These are phyloP conservation scores for Odocoileus hemionus DNA, from an alignment of 2,113 vertebrate species.

Conservation along the genomic window DNA sequence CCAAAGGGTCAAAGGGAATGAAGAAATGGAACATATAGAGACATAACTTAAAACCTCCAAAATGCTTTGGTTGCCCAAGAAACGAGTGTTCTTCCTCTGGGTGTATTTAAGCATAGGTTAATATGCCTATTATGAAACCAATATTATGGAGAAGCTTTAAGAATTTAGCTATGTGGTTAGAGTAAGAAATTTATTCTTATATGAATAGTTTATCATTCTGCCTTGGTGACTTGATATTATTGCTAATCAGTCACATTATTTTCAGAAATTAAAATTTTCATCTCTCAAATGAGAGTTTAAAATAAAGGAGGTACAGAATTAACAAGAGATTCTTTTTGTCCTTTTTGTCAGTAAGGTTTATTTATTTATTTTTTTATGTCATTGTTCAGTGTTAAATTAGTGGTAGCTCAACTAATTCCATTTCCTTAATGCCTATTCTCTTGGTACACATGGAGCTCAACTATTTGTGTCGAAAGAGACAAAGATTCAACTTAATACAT, in stretches of 20 bases:
- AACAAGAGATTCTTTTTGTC: not conserved
- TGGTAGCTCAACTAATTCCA: not conserved
- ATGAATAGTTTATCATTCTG: not conserved
- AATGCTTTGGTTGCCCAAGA: not conserved
- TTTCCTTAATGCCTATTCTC: not conserved
- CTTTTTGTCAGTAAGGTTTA: not conserved
- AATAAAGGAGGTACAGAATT: not conserved
- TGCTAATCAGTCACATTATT: not conserved
- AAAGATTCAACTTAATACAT: not conserved
- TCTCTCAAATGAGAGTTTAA: not conserved
- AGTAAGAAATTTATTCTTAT: not conserved
- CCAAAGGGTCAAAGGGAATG: not conserved
- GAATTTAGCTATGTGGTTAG: not conserved
- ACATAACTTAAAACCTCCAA: not conserved
- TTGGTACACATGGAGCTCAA: not conserved
- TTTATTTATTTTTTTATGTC: not conserved
- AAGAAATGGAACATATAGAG: not conserved
- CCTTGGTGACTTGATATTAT: not conserved
- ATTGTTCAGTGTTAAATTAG: not conserved
- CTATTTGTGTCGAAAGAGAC: not conserved
- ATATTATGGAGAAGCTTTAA: not conserved
- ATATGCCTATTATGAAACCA: not conserved
- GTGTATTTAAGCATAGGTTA: not conserved
- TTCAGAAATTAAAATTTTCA: not conserved
- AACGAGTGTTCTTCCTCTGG: not conserved